These are phyloP conservation scores for Ichneumoninae sp. DNA, from an alignment of 2,888 invertebrate species.

Conservation along the genomic window DNA sequence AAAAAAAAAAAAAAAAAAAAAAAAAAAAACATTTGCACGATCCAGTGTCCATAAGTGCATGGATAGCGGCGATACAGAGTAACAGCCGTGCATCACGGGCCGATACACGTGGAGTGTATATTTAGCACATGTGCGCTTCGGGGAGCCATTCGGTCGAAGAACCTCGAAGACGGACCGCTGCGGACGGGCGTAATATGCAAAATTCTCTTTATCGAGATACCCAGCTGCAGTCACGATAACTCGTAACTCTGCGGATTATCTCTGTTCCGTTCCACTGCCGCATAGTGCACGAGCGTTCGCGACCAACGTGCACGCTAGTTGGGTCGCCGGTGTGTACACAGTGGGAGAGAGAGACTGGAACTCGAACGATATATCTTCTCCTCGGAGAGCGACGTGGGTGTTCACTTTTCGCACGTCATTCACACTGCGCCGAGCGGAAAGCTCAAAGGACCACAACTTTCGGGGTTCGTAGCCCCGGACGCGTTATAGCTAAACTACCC, in stretches of 20 bases:
- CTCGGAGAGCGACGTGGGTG: constrained; percentile 39
- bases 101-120: background rate
- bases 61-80: background rate
- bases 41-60: background rate
- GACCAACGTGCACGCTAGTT: constrained; percentile 13
- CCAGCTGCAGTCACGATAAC: constrained; percentile 48
- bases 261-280: constrained; percentile 46
- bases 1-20: background rate
- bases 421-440: constrained; percentile 1
- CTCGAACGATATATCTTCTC: constrained; percentile 4
- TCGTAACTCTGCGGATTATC: constrained; percentile 50
- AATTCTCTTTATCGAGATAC: constrained; percentile 61
- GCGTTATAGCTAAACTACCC: constrained; percentile 12
- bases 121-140: background rate
- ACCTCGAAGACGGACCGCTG: constrained; percentile 15
- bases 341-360: background rate
- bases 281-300: constrained; percentile 30
- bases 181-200: constrained; percentile 36
- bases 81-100: background rate
- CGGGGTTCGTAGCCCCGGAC: background rate
- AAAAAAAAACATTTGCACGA: background rate
- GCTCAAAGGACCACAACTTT: constrained; percentile 18
- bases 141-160: background rate
- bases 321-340: constrained; percentile 6
- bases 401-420: constrained; percentile 39